A percentile compares a stretch with the other conserved stretches of the same genome.
Evolutionary conservation across 2,888 invertebrate species (phyloP).

Genomic region (Margaritifera margaritifera): DNA sequence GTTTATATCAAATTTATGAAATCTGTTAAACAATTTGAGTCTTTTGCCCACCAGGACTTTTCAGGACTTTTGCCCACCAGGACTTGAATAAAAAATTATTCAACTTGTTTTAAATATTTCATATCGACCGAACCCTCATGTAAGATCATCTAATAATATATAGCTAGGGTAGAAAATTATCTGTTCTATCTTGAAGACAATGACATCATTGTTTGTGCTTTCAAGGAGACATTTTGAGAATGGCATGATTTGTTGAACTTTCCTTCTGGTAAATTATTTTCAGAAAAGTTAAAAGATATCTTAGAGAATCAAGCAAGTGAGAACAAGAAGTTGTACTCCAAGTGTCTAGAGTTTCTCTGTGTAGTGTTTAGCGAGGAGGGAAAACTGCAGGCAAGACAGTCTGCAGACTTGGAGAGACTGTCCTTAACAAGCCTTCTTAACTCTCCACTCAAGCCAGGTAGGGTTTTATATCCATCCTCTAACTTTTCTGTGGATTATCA

Average conservation of each 20-base stretch:
- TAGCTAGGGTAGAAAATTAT: too few species aligned
- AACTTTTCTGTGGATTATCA: too few species aligned
- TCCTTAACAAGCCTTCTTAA: constrained; percentile 48
- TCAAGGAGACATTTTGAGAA: background rate
- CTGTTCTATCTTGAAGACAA: too few species aligned
- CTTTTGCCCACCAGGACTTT: too few species aligned
- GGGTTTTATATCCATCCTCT: background rate
- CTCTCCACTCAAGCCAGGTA: constrained; percentile 31
- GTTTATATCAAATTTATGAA: too few species aligned
- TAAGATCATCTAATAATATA: too few species aligned
- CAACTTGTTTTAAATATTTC: too few species aligned
- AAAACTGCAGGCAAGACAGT: constrained; percentile 34
- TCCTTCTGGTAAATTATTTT: constrained; percentile 3
- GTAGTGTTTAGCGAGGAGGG: constrained; percentile 55
- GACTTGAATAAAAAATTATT: too few species aligned
- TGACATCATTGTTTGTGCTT: background rate
- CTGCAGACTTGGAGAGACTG: constrained; percentile 26
- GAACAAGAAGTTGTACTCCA: constrained; percentile 32
- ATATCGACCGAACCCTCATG: too few species aligned
- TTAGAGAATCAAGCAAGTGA: constrained; percentile 36
- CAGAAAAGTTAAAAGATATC: constrained; percentile 45
- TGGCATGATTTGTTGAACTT: background rate
- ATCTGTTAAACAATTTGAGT: too few species aligned
- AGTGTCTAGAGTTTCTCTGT: constrained; percentile 54
- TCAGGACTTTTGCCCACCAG: too few species aligned